Conservation (phyloP, 92 coral and sea anemone genomes). For the Pocillopora meandrina region DNA sequence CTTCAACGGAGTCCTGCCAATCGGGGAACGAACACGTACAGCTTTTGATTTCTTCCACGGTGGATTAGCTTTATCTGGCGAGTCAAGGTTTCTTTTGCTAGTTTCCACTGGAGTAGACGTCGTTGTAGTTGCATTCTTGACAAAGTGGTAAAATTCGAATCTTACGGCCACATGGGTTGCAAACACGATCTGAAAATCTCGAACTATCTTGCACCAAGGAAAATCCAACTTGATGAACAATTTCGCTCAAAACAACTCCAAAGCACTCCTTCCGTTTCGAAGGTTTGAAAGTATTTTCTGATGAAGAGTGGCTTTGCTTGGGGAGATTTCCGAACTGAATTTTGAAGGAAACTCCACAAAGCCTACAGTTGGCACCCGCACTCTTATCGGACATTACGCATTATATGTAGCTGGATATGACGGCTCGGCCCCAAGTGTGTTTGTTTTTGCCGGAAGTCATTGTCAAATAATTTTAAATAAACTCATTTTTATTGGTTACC, state of each 20-base stretch:
- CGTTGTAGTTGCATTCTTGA: slow-evolving; percentile 3
- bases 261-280: slow-evolving; percentile 43
- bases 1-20: background rate
- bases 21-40: background rate
- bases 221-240: slow-evolving; percentile 42
- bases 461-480: slow-evolving; percentile 10
- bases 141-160: slow-evolving; percentile 28
- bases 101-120: background rate
- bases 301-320: slow-evolving; percentile 27
- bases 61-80: slow-evolving; percentile 49
- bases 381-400: slow-evolving; percentile 19
- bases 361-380: slow-evolving; percentile 37
- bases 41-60: slow-evolving; percentile 18
- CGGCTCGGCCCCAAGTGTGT: slow-evolving; percentile 3
- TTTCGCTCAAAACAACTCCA: slow-evolving; percentile 32
- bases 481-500: slow-evolving; percentile 28
- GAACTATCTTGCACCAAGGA: slow-evolving; percentile 6
- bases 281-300: slow-evolving; percentile 36
- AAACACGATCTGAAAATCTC: slow-evolving; percentile 37
- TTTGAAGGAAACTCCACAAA: slow-evolving; percentile 46
- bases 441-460: slow-evolving; percentile 42
- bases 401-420: background rate
- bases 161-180: slow-evolving; percentile 52
- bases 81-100: slow-evolving; percentile 5
- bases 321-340: slow-evolving; percentile 38